phyloP scores from a whole-genome alignment of 2,113 vertebrate genomes.

The Oryzias curvinotus region DNA sequence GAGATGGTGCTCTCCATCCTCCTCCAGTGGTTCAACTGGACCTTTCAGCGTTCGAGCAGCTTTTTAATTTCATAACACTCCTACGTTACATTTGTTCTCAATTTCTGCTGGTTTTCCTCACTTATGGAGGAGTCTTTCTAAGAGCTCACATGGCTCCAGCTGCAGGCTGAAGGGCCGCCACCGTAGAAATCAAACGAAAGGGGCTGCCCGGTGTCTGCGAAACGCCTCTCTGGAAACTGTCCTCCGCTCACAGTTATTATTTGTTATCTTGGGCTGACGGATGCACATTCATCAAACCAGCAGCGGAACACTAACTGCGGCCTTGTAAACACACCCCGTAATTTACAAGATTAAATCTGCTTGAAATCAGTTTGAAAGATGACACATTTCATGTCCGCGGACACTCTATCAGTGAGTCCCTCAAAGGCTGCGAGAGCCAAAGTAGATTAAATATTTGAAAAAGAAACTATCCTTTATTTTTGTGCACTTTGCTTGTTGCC shows the following conservation, averaged over 20 bases:
- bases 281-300: neutral
- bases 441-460: neutral
- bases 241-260: conserved; percentile 8
- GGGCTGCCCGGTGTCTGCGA: conserved; percentile 62
- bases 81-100: too few relatives aligned
- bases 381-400: neutral
- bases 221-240: conserved; percentile 56
- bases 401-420: neutral
- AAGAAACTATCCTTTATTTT: neutral
- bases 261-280: conserved; percentile 25
- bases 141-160: conserved; percentile 29
- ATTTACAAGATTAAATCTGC: too few relatives aligned
- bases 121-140: conserved; percentile 42
- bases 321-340: too few relatives aligned
- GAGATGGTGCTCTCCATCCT: too few relatives aligned
- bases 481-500: conserved; percentile 17
- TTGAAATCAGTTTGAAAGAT: neutral
- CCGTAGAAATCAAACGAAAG: conserved; percentile 76
- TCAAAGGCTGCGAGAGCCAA: neutral
- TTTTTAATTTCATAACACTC: too few relatives aligned
- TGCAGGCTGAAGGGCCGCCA: conserved; percentile 53
- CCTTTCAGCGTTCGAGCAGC: too few relatives aligned
- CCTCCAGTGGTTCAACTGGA: too few relatives aligned
- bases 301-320: too few relatives aligned
- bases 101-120: neutral